Evolutionary conservation across 2,113 vertebrate species (phyloP), one percentile per base, ranked within the genome.

Genomic region (Polyodon spathula): DNA sequence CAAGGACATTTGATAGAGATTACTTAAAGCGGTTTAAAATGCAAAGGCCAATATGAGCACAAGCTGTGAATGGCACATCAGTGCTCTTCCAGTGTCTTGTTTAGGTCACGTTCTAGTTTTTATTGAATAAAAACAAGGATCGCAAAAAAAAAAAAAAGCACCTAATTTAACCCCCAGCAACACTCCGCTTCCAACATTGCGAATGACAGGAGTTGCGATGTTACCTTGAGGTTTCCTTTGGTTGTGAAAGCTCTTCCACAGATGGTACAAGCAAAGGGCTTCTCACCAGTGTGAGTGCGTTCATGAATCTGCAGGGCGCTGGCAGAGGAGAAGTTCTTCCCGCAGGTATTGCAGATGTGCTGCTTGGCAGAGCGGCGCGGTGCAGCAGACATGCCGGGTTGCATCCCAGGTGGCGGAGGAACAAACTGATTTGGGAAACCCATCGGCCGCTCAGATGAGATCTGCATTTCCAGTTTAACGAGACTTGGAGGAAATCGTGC

Each of bases 261-360:
- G 58, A 97, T 87, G 68, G 86, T 92, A 70, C 95, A 99, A 37
- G 84, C 93, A 16, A 97, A 99, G 0, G 96, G 96, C 78, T 99
- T 99, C 82, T 99, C 96, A 4, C 96, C 96, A 0, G 96, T 97
- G 62, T 98, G 95, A 1, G 95, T 98, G 37, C 96, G 89, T 68
- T 98, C 94, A 0, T 98, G 96, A 59, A 97, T 99, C 86, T 99
- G 96, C 60, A 99, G 81, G 14, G 96, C 95, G 0, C 95, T 97
- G 57, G 96, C 95, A 0, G 95, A 98, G 0, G 95, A 97, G 76
- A 98, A 98, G 83, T 94, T 96, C 82, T 99, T 98, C 38, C 89
- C 86, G 17, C 96, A 97, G 0, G 73, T 79, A 0, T 85, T 82
- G 70, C 96, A 98, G 71, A 90, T 75, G 12, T 98, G 96, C 59